Percentiles rank a stretch among this genome's conserved stretches.
Evolutionary conservation across 2,797 vertebrate species (phyloP).

Genomic region (Fundulus diaphanus): DNA sequence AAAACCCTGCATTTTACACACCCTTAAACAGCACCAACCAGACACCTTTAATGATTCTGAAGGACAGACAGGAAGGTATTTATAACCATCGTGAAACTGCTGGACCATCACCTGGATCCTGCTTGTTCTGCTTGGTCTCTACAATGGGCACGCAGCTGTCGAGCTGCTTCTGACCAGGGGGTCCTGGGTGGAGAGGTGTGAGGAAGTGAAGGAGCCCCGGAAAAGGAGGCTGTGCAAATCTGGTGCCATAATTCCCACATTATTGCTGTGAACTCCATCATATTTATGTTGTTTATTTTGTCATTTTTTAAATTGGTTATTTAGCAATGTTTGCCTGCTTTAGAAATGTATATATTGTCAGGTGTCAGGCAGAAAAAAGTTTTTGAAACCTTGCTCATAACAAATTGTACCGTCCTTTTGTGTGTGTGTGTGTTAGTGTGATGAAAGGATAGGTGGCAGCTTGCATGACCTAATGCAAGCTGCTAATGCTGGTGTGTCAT

Average conservation of each 20-base stretch:
- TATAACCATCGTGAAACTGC: conserved; percentile 57
- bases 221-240: neutral
- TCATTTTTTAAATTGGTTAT: neutral
- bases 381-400: neutral
- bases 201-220: conserved; percentile 28
- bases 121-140: conserved; percentile 11
- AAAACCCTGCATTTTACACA: neutral
- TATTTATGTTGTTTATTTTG: neutral
- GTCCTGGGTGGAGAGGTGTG: conserved; percentile 48
- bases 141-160: conserved; percentile 49
- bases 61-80: conserved; percentile 53
- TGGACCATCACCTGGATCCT: conserved; percentile 38
- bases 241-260: neutral
- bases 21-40: conserved; percentile 29
- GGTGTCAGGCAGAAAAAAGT: neutral
- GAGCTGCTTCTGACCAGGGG: conserved; percentile 49
- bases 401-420: neutral
- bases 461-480: neutral
- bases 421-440: neutral
- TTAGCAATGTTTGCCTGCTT: neutral
- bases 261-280: neutral
- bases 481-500: neutral
- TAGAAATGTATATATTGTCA: neutral
- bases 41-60: conserved; percentile 35
- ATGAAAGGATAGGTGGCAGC: neutral